Conservation (phyloP, 2,888 invertebrate species). For the Cryptocheilus praepositus region DNA sequence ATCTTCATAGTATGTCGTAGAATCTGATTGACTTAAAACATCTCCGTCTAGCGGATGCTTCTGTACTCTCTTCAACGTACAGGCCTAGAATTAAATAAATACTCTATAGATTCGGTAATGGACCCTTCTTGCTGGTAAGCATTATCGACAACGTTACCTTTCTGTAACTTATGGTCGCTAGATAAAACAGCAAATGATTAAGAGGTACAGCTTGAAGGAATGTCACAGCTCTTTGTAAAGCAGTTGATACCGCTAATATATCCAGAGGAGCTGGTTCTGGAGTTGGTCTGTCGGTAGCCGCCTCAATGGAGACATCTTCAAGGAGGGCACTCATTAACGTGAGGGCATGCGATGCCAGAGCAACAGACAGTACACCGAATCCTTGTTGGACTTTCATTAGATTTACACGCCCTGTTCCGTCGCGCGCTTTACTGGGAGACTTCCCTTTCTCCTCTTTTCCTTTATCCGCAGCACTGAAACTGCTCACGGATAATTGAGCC, state of each 20-base stretch:
- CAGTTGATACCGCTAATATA: constrained; percentile 81
- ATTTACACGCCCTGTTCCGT: constrained; percentile 80
- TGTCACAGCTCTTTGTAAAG: constrained; percentile 83
- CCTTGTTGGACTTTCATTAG: constrained; percentile 89
- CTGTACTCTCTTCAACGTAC: constrained; percentile 87
- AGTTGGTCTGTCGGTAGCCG: constrained; percentile 65
- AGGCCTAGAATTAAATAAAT: constrained; percentile 77
- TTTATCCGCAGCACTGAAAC: constrained; percentile 73
- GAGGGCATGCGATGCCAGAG: constrained; percentile 90
- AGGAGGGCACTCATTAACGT: constrained; percentile 84
- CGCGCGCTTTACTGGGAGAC: constrained; percentile 78
- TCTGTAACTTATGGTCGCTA: constrained; percentile 92
- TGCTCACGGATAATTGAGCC: constrained; percentile 84
- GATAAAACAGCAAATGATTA: constrained; percentile 89
- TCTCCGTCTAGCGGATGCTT: constrained; percentile 91
- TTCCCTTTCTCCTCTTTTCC: constrained; percentile 79
- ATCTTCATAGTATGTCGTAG: constrained; percentile 97
- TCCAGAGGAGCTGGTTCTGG: constrained; percentile 80
- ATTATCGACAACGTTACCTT: constrained; percentile 77
- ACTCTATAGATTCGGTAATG: not conserved
- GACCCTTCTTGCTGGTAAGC: constrained; percentile 12
- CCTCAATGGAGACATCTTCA: constrained; percentile 86
- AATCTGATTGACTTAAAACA: constrained; percentile 90
- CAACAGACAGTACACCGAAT: constrained; percentile 92
- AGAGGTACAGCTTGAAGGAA: constrained; percentile 84